Base-by-base conservation (phyloP, 2,888 invertebrate species). In the Cheilosia grossa region DNA sequence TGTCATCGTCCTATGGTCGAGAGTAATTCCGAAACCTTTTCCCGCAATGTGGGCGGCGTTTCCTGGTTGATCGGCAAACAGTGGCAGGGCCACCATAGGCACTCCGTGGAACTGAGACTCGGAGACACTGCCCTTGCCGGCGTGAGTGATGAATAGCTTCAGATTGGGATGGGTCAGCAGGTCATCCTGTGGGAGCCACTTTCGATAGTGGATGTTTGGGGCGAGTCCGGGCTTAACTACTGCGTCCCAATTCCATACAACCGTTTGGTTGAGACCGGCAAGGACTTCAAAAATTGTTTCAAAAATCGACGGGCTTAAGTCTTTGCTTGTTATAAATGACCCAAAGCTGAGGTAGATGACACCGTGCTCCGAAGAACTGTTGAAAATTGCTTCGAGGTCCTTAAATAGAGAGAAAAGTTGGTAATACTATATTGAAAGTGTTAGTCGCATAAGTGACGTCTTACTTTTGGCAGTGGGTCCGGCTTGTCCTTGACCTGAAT, bases 41-140 rank as follows among this genome's bases (percentile, higher is more conserved):
- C n/a, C n/a, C n/a, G n/a, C n/a, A n/a, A n/a, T n/a, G n/a, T 95
- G 95, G 0, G 95, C 95, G 0, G 96, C 95, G 89, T 96, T 96
- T 3, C 94, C 94, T 87, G 95, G 95, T 90, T 96, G 96, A 89
- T 96, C 96, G 88, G 95, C 96, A 91, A 96, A 96, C 0, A 96
- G 94, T 0, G 96, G 96, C 59, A 96, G 93, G 0, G 94, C 94
- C 27, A 96, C 94, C 1, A 96, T 94, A 0, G 96, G 96, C 0
- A 95, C 95, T n/a, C n/a, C n/a, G n/a, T n/a, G n/a, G n/a, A n/a
- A n/a, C n/a, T 95, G 95, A 0, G 96, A 95, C 90, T 96, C 96
- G 89, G 95, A 95, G 92, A 96, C 94, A 88, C 95, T 95, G 44
- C 96, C 93, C 0, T 96, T 92, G 17, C 96, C 96, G 24, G 89